Evolutionary conservation across 2,888 invertebrate species (phyloP), one percentile per base, ranked within the genome.

Genomic region (Troides aeacus): DNA sequence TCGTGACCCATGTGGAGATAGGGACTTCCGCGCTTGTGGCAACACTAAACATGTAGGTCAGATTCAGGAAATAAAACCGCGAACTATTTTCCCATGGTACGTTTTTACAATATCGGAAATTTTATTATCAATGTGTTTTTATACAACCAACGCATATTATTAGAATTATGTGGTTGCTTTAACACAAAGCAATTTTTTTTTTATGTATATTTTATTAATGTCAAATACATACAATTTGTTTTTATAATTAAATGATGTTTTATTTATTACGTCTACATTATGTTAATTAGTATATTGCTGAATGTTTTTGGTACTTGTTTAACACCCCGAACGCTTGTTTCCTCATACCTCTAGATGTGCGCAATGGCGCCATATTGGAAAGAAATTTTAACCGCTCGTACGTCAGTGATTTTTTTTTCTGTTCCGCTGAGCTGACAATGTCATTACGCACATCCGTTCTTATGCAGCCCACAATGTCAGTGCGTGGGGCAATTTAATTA

Each of bases 41-140:
- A 79, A 78, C 70, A 30, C 63, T 53, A 53, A 74, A 75, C 75
- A 84, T 84, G 80, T 84, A 76, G 87, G 88, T 86, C 89, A 85
- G 76, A 81, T 78, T 84, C 86, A 87, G 90, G 90, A 91, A 89
- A 82, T 84, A 79, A 83, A 89, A 88, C 90, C 91, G 84, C 90
- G 88, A 87, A 82, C 76, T 73, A 76, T 82, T 84, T 84, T 82
- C 79, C 80, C 79, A 83, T 79, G 72, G 71, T 73, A 76, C 68
- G 74, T 74, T 75, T 75, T 76, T 77, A 77, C 70, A 72, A 76
- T 74, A 68, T 71, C 74, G 71, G 70, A 36, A 64, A n/a, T 53
- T 53, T 53, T 23, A 39, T 61, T 39, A 61, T 56, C 57, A 58
- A 58, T 12, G 21, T 7, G 23, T 23, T 56, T 56, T 56, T 56